Base-by-base conservation (phyloP, 1,140 invertebrate genomes). In the Pseudachorutes palmiensis region DNA sequence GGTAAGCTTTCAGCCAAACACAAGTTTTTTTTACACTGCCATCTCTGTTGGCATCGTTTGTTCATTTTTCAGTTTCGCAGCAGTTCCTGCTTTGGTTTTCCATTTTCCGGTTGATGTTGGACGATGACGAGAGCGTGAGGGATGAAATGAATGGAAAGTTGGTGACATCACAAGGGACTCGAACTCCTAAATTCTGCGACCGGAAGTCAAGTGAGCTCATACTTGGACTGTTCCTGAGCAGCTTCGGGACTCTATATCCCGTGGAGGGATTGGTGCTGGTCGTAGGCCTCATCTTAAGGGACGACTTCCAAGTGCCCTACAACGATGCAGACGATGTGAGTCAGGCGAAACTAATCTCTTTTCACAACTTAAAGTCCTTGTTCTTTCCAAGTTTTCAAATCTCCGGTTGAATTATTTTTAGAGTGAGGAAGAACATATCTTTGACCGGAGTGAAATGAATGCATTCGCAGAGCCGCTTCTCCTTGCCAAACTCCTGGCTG, bases 381-480 rank as follows among this genome's bases (percentile, higher is more conserved):
- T 45, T 45, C 36, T 12, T 12, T 12, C 22, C 32, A 24, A 12
- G n/a, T 57, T 26, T 19, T 49, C 36, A 26, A 19, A 61, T 57
- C 19, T 31, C 33, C 32, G 1, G 33, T 64, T 67, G 51, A 74
- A 9, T 63, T 45, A 24, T 41, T 63, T 75, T 19, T 66, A 80
- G 77, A 73, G 76, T 12, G 75, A 77, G 55, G 78, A 78, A 62
- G 78, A 80, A 31, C 71, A 80, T 61, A 72, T 81, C 9, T 82
- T 82, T 77, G 81, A 82, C 65, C 80, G 78, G 71, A 79, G 80
- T 61, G 81, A 82, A 73, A 78, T 82, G 75, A 82, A 82, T 70
- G 76, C 78, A 22, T 82, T 77, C 68, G 70, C 74, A 64, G 81
- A 82, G 70, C 74, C 76, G 16, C 57, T 79, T 1, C 45, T 64